These are phyloP conservation scores for Sceliomorpha sp. DNA, from an alignment of 2,888 invertebrate species.

Conservation along the genomic window DNA sequence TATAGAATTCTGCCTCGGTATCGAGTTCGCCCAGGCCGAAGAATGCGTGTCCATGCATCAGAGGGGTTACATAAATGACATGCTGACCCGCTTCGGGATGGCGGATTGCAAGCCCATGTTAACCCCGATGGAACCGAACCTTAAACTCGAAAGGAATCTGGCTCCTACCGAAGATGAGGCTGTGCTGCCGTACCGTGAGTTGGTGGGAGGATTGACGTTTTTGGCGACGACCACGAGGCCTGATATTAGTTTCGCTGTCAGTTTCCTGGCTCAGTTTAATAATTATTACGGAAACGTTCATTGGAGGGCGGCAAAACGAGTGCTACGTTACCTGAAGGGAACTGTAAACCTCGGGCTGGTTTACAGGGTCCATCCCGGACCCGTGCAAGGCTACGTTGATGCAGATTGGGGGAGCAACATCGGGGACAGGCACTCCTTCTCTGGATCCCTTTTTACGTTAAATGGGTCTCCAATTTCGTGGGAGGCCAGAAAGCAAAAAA, in stretches of 20 bases:
- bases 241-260: constrained; percentile 10
- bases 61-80: constrained; percentile 37
- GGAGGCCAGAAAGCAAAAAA: constrained; percentile 48
- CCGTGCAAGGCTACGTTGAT: constrained; percentile 62
- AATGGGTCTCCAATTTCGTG: constrained; percentile 40
- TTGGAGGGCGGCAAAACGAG: constrained; percentile 23
- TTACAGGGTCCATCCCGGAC: constrained; percentile 27
- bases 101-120: too few relatives aligned
- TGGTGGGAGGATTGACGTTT: constrained; percentile 15
- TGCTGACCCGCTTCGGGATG: too few relatives aligned
- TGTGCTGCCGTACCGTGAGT: constrained; percentile 9
- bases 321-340: constrained; percentile 65
- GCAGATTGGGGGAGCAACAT: constrained; percentile 63
- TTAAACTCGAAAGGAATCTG: too few relatives aligned
- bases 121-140: too few relatives aligned
- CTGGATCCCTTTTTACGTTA: constrained; percentile 49
- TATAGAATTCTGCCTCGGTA: constrained; percentile 57
- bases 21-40: constrained; percentile 39
- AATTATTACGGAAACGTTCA: background rate
- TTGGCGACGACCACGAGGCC: constrained; percentile 7
- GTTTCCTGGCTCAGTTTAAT: constrained; percentile 1
- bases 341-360: constrained; percentile 57
- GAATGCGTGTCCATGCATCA: constrained; percentile 33
- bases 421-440: constrained; percentile 56
- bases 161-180: too few relatives aligned